A percentile compares a stretch with the other conserved stretches of the same genome.
These are phyloP conservation scores for Dasysyrphus tricinctus DNA, from an alignment of 2,888 invertebrate species.

Conservation along the genomic window DNA sequence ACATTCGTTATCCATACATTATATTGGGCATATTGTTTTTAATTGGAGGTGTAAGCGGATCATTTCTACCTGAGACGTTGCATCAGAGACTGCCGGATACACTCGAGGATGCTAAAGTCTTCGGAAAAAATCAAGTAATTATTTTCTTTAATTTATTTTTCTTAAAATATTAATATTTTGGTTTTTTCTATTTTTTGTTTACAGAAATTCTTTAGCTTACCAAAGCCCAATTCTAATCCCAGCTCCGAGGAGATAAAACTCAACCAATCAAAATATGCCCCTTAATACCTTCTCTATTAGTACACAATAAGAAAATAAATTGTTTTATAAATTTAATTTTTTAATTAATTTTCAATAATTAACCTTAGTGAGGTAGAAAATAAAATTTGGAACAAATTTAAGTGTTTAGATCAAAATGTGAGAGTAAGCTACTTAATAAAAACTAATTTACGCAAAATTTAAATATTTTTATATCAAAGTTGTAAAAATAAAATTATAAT, in stretches of 20 bases:
- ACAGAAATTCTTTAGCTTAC: slow-evolving; percentile 83
- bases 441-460: no score
- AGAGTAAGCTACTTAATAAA: no score
- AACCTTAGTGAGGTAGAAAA: no score
- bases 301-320: slow-evolving; percentile 11
- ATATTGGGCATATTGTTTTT: slow-evolving; percentile 83
- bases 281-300: slow-evolving; percentile 57
- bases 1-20: slow-evolving; percentile 83
- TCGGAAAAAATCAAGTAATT: slow-evolving; percentile 84
- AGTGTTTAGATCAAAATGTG: no score
- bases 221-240: slow-evolving; percentile 78
- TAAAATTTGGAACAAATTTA: no score
- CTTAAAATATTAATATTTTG: slow-evolving; percentile 64
- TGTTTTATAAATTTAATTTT: background rate
- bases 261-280: slow-evolving; percentile 78
- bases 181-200: slow-evolving; percentile 75
- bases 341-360: no score
- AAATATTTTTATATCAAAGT: background rate
- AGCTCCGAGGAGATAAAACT: slow-evolving; percentile 76
- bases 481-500: background rate
- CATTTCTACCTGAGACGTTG: slow-evolving; percentile 87
- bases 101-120: slow-evolving; percentile 85
- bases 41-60: slow-evolving; percentile 83
- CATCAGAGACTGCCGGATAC: slow-evolving; percentile 87
- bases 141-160: slow-evolving; percentile 9